These are phyloP conservation scores for Turdus rufiventris DNA, from an alignment of 2,113 vertebrate genomes.

Conservation along the genomic window DNA sequence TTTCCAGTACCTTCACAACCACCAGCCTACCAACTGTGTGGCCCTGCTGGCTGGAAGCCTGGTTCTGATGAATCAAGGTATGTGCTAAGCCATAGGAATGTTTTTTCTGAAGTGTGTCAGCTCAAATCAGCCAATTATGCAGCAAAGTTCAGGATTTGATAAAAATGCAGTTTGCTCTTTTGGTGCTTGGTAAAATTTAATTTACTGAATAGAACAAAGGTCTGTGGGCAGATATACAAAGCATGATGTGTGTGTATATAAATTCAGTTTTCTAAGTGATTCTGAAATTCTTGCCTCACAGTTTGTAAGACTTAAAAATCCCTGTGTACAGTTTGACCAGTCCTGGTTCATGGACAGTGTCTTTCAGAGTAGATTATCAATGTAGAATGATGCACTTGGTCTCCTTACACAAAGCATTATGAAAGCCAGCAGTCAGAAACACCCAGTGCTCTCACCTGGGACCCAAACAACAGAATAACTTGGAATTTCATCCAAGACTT, in stretches of 20 bases:
- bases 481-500: neutral
- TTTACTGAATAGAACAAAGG: neutral
- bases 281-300: neutral
- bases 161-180: neutral
- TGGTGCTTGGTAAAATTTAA: neutral
- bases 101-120: neutral
- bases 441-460: neutral
- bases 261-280: neutral
- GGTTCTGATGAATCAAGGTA: conserved; percentile 96
- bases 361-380: neutral
- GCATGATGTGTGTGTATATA: neutral
- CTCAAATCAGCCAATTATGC: neutral
- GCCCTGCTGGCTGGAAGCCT: conserved; percentile 93
- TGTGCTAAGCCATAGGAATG: neutral
- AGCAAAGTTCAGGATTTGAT: neutral
- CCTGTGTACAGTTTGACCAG: neutral
- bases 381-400: accelerated
- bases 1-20: conserved; percentile 97
- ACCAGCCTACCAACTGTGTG: conserved; percentile 98
- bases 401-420: neutral
- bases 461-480: neutral
- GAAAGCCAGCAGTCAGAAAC: neutral
- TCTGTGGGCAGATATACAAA: neutral
- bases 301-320: neutral
- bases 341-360: neutral